Evolutionary conservation across 2,888 invertebrate genomes (phyloP).

Genomic region (Adelognathus sp.): DNA sequence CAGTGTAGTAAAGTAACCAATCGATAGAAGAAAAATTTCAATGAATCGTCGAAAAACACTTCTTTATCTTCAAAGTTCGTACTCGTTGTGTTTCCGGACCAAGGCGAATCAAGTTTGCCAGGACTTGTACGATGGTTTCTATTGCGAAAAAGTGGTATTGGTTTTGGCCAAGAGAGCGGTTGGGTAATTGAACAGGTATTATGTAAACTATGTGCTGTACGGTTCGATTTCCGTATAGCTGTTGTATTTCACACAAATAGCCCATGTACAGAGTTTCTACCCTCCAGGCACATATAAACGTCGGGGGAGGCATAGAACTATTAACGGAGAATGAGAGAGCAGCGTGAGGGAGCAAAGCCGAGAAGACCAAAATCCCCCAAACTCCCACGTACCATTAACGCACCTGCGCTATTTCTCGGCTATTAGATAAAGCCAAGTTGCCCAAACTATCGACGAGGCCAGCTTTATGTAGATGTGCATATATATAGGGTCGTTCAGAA

Average conservation of each 20-base stretch:
- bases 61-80: too few species aligned
- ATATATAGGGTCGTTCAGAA: too few species aligned
- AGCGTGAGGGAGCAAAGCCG: conserved; percentile 10
- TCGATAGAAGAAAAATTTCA: too few species aligned
- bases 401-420: conserved; percentile 39
- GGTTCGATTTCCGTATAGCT: not conserved
- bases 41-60: too few species aligned
- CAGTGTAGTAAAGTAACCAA: too few species aligned
- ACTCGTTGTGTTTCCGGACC: too few species aligned
- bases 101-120: too few species aligned
- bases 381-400: conserved; percentile 13
- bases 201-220: not conserved
- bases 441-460: conserved; percentile 31
- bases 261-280: not conserved
- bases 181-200: too few species aligned
- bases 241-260: conserved; percentile 7
- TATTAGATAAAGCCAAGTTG: conserved; percentile 42
- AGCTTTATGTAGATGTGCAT: too few species aligned
- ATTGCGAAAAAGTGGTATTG: too few species aligned
- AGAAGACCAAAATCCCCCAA: conserved; percentile 15
- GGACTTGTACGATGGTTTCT: too few species aligned
- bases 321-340: conserved; percentile 26
- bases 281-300: not conserved
- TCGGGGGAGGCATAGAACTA: not conserved
- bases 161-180: too few species aligned